These are phyloP conservation scores for Drosophila kepulauana DNA, from an alignment of 1,140 invertebrate genomes.

Conservation along the genomic window DNA sequence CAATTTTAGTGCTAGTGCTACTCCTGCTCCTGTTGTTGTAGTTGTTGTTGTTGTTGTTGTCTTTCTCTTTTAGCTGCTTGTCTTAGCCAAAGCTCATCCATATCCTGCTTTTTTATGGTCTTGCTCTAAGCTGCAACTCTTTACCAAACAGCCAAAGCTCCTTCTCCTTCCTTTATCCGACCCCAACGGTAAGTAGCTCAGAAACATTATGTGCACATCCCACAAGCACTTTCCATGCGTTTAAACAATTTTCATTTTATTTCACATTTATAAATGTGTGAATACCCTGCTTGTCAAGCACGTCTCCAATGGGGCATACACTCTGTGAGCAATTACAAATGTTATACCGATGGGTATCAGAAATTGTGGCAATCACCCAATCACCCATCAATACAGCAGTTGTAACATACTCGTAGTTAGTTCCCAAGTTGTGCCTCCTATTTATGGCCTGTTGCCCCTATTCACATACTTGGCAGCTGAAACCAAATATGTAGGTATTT, in stretches of 20 bases:
- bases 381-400: conserved; percentile 16
- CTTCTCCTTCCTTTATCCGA: conserved; percentile 17
- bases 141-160: conserved; percentile 15
- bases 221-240: conserved; percentile 77
- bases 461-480: conserved; percentile 5
- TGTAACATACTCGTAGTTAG: conserved; percentile 15
- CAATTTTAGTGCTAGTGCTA: conserved; percentile 60
- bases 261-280: conserved; percentile 64
- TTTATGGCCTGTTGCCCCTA: conserved; percentile 1
- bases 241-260: conserved; percentile 77
- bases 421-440: conserved; percentile 1
- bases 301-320: not conserved
- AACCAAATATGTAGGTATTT: conserved; percentile 46
- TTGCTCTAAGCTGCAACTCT: conserved; percentile 54
- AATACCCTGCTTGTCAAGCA: conserved; percentile 29
- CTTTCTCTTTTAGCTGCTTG: conserved; percentile 19
- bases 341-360: conserved; percentile 21
- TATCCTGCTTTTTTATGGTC: conserved; percentile 44
- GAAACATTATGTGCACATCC: conserved; percentile 54
- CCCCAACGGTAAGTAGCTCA: conserved; percentile 35
- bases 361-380: not conserved
- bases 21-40: conserved; percentile 4
- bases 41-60: conserved; percentile 24
- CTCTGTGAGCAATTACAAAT: not conserved
- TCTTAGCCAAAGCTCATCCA: conserved; percentile 58